A percentile compares a stretch with the other conserved stretches of the same genome.
Conservation (phyloP, 2,888 invertebrate genomes). For the Mantis religiosa region DNA sequence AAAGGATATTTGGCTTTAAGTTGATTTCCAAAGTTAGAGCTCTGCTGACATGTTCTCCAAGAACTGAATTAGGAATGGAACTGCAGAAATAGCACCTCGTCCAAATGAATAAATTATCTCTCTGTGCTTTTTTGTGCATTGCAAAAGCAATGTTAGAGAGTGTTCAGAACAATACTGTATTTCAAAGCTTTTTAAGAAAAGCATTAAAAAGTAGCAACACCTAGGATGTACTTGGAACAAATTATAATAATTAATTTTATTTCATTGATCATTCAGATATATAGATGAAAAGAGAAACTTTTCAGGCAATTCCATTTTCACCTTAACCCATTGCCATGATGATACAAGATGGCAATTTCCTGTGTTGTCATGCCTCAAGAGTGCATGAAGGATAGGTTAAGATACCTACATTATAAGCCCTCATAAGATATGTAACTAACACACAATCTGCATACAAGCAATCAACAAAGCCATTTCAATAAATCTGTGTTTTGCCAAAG, state of each 20-base stretch:
- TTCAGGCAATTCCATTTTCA: neutral
- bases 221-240: neutral
- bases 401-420: neutral
- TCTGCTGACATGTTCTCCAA: neutral
- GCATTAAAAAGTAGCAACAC: neutral
- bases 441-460: neutral
- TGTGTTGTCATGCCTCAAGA: neutral
- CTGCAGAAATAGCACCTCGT: neutral
- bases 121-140: conserved; percentile 1
- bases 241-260: neutral
- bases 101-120: neutral
- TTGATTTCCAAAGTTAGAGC: conserved; percentile 5
- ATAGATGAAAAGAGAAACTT: neutral
- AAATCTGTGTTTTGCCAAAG: neutral
- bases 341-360: neutral
- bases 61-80: neutral
- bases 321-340: neutral
- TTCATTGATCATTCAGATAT: neutral
- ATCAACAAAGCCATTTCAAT: neutral
- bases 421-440: neutral
- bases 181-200: conserved; percentile 8
- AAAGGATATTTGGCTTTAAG: neutral
- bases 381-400: neutral
- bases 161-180: neutral
- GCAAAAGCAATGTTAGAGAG: neutral